Evolutionary conservation across 2,888 invertebrate genomes (phyloP), one percentile per base, ranked within the genome.

Genomic region (Thecocarcelia acutangulata): DNA sequence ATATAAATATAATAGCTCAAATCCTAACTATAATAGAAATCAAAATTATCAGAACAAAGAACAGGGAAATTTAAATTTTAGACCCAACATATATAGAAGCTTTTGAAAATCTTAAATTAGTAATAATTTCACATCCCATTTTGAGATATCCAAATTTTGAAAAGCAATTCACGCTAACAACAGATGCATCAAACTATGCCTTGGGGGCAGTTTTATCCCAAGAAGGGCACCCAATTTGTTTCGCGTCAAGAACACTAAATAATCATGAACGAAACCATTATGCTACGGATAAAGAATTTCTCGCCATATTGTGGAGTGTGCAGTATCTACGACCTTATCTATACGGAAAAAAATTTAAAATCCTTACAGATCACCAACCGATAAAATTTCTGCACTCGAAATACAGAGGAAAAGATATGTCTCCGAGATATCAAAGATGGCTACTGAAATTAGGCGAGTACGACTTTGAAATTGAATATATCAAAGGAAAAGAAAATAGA

Each of bases 351-450:
- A 76, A 19, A 33, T 69, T 76, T 50, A 52, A 54, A 72, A 72
- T 80, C 46, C 9, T 70, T 3, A 76, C 72, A 6, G 54, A 81
- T 28, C 73, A 76, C 13, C 56, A 61, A 44, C 72, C 80, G 42
- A 80, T 75, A 13, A 80, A 80, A 64, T 80, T 33, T 42, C 19
- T 75, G 50, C 58, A 58, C 19, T 15, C 66, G 13, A 76, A 75
- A 54, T 75, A 75, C 13, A 80, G 54, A 44, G 80, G 59, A n/a
- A 80, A 75, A 28, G 50, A 76, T 12, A 48, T 48, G 48, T 48
- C 48, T 11, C 48, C 48, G 17, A 17, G 19, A 48, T 17, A 48
- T 48, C 48, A 48, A 8, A 17, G 19, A 11, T 48, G 48, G 48
- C 48, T 48, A 48, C 17, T 48, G 19, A 48, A 48, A 48, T 11